Evolutionary conservation across 1,140 invertebrate genomes (phyloP).

Genomic region (Ceratosolen fusciceps): DNA sequence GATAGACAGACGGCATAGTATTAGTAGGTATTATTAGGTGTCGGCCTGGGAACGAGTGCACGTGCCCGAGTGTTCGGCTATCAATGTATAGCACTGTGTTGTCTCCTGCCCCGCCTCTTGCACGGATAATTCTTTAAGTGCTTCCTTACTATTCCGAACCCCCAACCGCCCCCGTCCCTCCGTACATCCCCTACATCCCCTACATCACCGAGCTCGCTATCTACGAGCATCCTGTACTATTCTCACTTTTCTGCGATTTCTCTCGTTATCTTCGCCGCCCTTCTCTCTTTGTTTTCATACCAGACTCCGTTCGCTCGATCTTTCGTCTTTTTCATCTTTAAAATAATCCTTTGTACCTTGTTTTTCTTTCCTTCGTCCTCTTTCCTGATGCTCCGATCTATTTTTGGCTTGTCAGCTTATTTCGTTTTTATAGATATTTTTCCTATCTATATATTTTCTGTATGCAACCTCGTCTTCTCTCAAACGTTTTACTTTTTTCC

Average conservation of each 20-base stretch:
- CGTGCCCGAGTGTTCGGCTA: constrained; percentile 57
- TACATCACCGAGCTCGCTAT: neutral
- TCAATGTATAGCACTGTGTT: too few species aligned
- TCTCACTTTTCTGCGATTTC: neutral
- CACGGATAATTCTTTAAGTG: constrained; percentile 73
- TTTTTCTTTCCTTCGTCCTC: constrained; percentile 15
- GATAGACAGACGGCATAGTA: constrained; percentile 70
- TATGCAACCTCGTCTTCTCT: neutral
- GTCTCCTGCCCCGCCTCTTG: constrained; percentile 61
- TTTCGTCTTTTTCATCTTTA: neutral
- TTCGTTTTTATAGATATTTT: constrained; percentile 15
- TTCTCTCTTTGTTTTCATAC: neutral
- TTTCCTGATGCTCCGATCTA: constrained; percentile 1
- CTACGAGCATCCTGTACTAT: neutral
- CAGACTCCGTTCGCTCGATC: neutral
- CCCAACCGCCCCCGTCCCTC: neutral
- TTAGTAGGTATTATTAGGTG: constrained; percentile 73
- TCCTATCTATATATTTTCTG: constrained; percentile 24
- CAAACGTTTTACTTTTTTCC: neutral
- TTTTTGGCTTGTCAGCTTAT: constrained; percentile 17
- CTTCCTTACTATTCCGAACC: constrained; percentile 61
- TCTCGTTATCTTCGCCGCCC: neutral
- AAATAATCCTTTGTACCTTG: neutral
- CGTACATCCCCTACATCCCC: too few species aligned
- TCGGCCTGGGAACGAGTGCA: constrained; percentile 70